phyloP scores from a whole-genome alignment of 2,888 invertebrate species.

The Monochamus alternatus region DNA sequence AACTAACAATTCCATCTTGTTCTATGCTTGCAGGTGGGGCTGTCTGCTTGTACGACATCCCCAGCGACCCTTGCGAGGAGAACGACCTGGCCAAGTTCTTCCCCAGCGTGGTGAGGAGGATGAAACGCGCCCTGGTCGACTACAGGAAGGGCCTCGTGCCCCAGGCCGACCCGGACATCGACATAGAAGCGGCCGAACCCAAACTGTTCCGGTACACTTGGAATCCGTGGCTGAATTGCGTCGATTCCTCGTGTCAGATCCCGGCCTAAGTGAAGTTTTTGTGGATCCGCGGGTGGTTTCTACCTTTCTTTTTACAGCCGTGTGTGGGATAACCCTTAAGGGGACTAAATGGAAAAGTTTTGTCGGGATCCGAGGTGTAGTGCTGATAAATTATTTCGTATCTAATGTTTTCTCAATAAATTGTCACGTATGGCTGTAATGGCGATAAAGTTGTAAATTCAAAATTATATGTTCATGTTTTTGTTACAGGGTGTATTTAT shows the following conservation, averaged over 20 bases:
- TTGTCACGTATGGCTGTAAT: too few relatives aligned
- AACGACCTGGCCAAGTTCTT: constrained; percentile 77
- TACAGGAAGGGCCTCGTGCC: constrained; percentile 74
- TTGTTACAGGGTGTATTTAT: too few relatives aligned
- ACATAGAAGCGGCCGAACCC: constrained; percentile 78
- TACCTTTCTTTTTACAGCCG: not conserved
- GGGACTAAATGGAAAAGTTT: too few relatives aligned
- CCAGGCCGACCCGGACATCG: constrained; percentile 72
- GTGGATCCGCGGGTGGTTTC: not conserved
- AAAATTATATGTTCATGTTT: too few relatives aligned
- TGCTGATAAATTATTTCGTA: too few relatives aligned
- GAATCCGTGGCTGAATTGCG: constrained; percentile 77
- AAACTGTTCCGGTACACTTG: constrained; percentile 81
- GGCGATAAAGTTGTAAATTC: too few relatives aligned
- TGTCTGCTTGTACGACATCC: constrained; percentile 84
- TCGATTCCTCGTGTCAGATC: constrained; percentile 55
- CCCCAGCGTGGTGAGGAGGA: constrained; percentile 72
- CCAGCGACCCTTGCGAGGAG: constrained; percentile 85
- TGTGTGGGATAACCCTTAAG: too few relatives aligned
- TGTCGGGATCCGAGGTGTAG: too few relatives aligned
- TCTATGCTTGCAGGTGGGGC: constrained; percentile 70
- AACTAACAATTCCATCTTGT: too few relatives aligned
- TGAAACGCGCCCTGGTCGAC: constrained; percentile 72
- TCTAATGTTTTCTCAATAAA: too few relatives aligned
- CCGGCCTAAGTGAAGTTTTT: constrained; percentile 13